Evolutionary conservation across 2,888 invertebrate genomes (phyloP).

Genomic region (Drosophila nr. perissopoda): DNA sequence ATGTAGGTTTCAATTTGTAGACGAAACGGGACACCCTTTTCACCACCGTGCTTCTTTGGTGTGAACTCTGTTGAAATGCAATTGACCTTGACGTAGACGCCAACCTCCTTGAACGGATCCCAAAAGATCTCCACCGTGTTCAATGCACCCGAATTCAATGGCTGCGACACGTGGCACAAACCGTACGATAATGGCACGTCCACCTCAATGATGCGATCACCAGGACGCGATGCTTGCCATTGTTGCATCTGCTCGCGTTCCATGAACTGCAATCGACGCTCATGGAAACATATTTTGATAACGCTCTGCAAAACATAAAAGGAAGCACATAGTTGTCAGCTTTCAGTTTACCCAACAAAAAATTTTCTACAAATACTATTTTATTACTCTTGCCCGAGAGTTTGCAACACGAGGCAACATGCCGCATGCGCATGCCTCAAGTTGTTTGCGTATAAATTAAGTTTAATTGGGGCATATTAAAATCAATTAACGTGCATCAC

Average conservation of each 20-base stretch:
- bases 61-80: constrained; percentile 99
- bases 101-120: constrained; percentile 98
- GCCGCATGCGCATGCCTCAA: constrained; percentile 27
- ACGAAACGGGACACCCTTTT: constrained; percentile 98
- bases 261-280: constrained; percentile 97
- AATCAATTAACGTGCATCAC: constrained; percentile 76
- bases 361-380: background rate
- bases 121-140: constrained; percentile 96
- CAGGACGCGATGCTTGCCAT: constrained; percentile 95
- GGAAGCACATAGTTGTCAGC: constrained; percentile 1
- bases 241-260: constrained; percentile 96
- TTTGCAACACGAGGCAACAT: background rate
- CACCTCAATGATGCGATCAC: constrained; percentile 96
- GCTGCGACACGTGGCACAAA: constrained; percentile 92
- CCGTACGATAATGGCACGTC: constrained; percentile 98
- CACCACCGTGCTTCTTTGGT: constrained; percentile 98
- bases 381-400: background rate
- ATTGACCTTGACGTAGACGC: constrained; percentile 97
- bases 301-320: constrained; percentile 88
- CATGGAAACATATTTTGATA: constrained; percentile 97
- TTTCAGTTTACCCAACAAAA: constrained; percentile 24
- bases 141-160: constrained; percentile 87
- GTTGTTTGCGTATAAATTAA: constrained; percentile 69
- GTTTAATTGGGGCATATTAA: constrained; percentile 82
- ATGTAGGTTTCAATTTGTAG: constrained; percentile 95